These are phyloP conservation scores for Cydia fagiglandana DNA, from an alignment of 1,140 invertebrate species.

Conservation along the genomic window DNA sequence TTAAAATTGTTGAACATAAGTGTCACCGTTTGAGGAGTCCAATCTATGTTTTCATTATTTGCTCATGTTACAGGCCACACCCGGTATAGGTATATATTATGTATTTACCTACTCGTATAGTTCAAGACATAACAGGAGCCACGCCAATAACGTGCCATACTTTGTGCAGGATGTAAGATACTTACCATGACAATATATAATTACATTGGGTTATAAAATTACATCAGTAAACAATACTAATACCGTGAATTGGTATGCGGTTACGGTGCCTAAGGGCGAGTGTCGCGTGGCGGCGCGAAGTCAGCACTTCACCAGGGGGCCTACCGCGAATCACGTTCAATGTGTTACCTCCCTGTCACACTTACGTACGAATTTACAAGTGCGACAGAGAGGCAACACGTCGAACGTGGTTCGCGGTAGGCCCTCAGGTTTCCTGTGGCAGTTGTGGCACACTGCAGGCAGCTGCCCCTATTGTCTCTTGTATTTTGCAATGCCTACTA, in stretches of 20 bases:
- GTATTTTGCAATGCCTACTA: not conserved
- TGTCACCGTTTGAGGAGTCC: no score
- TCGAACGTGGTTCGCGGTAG: no score
- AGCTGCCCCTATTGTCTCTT: slow-evolving; percentile 15
- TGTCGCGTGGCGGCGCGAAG: slow-evolving; percentile 46
- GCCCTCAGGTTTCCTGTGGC: slow-evolving; percentile 58
- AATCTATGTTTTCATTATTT: no score
- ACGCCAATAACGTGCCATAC: not conserved
- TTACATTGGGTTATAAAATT: slow-evolving; percentile 26
- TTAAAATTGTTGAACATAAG: no score
- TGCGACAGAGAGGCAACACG: no score
- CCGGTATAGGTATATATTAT: no score
- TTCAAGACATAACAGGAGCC: not conserved
- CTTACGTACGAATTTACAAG: no score
- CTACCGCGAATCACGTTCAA: no score
- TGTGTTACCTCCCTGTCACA: no score
- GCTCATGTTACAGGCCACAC: no score
- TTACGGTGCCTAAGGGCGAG: slow-evolving; percentile 32
- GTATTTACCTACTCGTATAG: not conserved
- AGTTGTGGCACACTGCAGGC: slow-evolving; percentile 44
- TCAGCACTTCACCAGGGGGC: slow-evolving; percentile 51
- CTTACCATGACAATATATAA: slow-evolving; percentile 26
- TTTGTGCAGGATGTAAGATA: slow-evolving; percentile 27
- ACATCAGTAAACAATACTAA: slow-evolving; percentile 44
- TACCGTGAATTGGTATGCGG: slow-evolving; percentile 45